These are phyloP conservation scores for Pelecanoides urinatrix DNA, from an alignment of 2,113 vertebrate species.

Conservation along the genomic window DNA sequence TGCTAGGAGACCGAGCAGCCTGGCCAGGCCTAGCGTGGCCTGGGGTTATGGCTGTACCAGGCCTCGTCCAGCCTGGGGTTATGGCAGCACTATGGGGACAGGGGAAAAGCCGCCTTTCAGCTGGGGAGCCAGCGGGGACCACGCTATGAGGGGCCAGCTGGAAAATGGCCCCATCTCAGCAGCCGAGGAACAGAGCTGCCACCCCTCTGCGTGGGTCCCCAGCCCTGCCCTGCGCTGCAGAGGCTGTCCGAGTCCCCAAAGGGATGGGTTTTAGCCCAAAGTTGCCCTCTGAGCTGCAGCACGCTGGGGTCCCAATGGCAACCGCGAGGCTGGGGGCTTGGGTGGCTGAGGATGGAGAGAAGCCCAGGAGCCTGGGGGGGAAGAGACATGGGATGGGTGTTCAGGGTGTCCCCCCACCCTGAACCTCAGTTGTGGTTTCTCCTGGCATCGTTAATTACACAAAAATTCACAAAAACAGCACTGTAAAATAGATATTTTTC, in stretches of 20 bases:
- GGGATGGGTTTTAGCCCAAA: background rate
- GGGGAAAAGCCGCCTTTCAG: background rate
- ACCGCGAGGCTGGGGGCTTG: fast-evolving
- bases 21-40: fast-evolving
- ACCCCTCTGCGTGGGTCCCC: fast-evolving
- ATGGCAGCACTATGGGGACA: fast-evolving
- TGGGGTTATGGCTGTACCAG: fast-evolving
- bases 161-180: fast-evolving
- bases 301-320: background rate
- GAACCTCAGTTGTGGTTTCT: fast-evolving
- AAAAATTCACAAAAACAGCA: background rate
- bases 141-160: no score
- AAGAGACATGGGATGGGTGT: fast-evolving
- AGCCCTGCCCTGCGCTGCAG: no score
- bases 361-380: fast-evolving
- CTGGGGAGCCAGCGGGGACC: fast-evolving
- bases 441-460: fast-evolving
- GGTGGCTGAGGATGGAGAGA: background rate
- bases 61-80: no score
- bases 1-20: fast-evolving
- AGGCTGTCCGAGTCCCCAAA: background rate
- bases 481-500: fast-evolving
- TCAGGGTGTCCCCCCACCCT: no score
- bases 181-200: fast-evolving
- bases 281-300: background rate